Conservation (phyloP, 1,140 invertebrate genomes). For the Atta colombica region DNA sequence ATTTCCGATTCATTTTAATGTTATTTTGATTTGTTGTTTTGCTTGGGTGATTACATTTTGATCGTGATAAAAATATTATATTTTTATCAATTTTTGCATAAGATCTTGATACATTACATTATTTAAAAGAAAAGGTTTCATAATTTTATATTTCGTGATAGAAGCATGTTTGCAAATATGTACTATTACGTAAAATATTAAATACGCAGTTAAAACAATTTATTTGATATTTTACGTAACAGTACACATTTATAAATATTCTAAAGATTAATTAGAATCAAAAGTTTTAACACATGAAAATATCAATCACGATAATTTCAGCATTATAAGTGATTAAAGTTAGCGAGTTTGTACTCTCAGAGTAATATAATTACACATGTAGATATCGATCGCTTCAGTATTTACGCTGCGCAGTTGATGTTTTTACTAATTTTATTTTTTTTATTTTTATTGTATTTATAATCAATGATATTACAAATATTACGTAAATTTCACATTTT, state of each 20-base stretch:
- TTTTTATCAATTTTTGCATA: neutral
- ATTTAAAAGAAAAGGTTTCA: neutral
- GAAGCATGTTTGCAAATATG: neutral
- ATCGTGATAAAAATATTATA: neutral
- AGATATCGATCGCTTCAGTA: neutral
- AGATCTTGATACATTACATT: neutral
- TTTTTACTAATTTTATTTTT: neutral
- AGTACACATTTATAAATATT: neutral
- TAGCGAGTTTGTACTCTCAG: neutral
- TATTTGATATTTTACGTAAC: neutral
- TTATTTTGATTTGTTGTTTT: too few species aligned
- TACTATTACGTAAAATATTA: neutral
- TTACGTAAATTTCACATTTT: neutral
- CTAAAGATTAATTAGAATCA: neutral
- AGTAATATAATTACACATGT: neutral
- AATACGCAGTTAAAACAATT: neutral
- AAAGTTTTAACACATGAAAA: neutral
- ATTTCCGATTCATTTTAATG: too few species aligned
- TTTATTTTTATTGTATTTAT: neutral
- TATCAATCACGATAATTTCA: slow-evolving; percentile 1
- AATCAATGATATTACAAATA: neutral
- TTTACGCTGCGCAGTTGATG: neutral
- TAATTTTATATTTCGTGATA: neutral
- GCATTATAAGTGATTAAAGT: slow-evolving; percentile 16
- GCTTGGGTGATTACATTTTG: too few species aligned